Evolutionary conservation across 2,888 invertebrate species (phyloP).

Genomic region (Aromia moschata): DNA sequence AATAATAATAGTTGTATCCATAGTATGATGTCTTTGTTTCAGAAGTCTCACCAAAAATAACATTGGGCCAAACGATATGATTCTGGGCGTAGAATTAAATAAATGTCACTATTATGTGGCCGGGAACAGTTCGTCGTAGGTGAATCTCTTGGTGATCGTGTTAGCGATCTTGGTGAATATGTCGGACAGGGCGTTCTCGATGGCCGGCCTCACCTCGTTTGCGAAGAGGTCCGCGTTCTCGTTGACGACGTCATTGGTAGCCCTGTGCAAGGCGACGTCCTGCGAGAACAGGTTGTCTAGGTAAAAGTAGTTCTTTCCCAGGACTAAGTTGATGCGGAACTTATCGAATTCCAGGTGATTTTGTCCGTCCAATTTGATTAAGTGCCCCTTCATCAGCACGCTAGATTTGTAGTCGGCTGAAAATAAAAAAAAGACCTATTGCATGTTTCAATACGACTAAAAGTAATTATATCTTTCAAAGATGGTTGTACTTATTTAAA

Average conservation of each 20-base stretch:
- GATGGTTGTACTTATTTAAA: too few relatives aligned
- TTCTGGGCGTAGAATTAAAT: too few relatives aligned
- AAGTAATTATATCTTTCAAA: too few relatives aligned
- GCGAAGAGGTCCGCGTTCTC: slow-evolving; percentile 73
- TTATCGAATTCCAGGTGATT: slow-evolving; percentile 72
- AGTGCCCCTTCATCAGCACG: slow-evolving; percentile 71
- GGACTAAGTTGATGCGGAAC: slow-evolving; percentile 70
- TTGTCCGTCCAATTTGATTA: slow-evolving; percentile 67
- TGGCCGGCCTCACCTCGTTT: slow-evolving; percentile 72
- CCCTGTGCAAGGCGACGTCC: slow-evolving; percentile 71
- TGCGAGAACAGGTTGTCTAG: slow-evolving; percentile 75
- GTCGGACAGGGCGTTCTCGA: slow-evolving; percentile 71
- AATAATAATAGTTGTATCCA: too few relatives aligned
- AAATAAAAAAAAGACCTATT: too few relatives aligned
- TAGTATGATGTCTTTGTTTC: too few relatives aligned
- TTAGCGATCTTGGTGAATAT: slow-evolving; percentile 76
- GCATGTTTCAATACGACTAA: too few relatives aligned
- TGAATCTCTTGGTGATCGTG: slow-evolving; percentile 73
- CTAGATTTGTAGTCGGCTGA: slow-evolving; percentile 73
- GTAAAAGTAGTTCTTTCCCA: slow-evolving; percentile 70
- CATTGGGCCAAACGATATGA: too few relatives aligned
- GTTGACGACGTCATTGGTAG: slow-evolving; percentile 73
- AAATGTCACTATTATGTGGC: slow-evolving; percentile 26
- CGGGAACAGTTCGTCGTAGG: slow-evolving; percentile 76
- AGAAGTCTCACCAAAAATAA: too few relatives aligned